Evolutionary conservation across 2,113 vertebrate species (phyloP).

Genomic region (Morone chrysops): DNA sequence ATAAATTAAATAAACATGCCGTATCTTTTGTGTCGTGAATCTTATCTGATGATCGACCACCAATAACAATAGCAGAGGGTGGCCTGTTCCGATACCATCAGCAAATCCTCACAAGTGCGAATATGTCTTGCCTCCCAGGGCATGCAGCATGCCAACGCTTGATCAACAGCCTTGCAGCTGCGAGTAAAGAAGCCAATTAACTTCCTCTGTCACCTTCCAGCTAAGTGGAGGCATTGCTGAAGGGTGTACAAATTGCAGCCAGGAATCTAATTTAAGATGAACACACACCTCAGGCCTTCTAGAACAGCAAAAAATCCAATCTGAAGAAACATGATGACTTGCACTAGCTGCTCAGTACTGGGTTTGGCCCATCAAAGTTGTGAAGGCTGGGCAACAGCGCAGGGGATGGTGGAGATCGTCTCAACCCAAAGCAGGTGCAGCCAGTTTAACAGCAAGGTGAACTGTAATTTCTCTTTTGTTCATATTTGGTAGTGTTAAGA

Average conservation of each 20-base stretch:
- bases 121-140: conserved; percentile 43
- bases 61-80: conserved; percentile 29
- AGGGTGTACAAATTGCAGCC: conserved; percentile 60
- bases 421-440: not conserved
- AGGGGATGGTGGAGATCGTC: not conserved
- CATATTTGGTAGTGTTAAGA: too few relatives aligned
- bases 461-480: not conserved
- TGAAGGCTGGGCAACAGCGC: conserved; percentile 19
- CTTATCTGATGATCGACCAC: conserved; percentile 50
- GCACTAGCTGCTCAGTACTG: conserved; percentile 52
- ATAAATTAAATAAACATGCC: conserved; percentile 34
- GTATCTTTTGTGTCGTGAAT: not conserved
- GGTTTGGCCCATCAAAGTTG: conserved; percentile 27
- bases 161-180: conserved; percentile 60
- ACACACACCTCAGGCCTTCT: conserved; percentile 48
- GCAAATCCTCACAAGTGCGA: conserved; percentile 52
- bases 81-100: conserved; percentile 49
- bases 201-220: conserved; percentile 70
- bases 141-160: conserved; percentile 51
- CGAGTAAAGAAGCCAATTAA: conserved; percentile 71
- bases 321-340: conserved; percentile 73
- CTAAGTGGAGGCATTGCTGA: conserved; percentile 67
- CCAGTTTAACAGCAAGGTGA: too few relatives aligned
- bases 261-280: conserved; percentile 70
- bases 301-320: conserved; percentile 59